These are phyloP conservation scores for Cirrhinus molitorella DNA, from an alignment of 2,797 vertebrate genomes.

Conservation along the genomic window DNA sequence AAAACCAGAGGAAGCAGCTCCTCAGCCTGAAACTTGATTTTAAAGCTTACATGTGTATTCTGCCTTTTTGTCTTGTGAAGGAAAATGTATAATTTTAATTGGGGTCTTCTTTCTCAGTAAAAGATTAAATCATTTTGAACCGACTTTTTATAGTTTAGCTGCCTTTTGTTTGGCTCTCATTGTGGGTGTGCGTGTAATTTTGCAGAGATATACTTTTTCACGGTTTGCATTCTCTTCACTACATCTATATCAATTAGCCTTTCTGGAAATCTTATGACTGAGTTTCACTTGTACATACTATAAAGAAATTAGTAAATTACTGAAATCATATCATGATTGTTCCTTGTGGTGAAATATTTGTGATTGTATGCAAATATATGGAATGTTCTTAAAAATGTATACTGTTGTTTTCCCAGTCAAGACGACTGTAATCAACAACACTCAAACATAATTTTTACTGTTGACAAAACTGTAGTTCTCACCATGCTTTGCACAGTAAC, in stretches of 20 bases:
- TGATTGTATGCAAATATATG: not conserved
- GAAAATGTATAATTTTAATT: too few species aligned
- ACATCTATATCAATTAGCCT: not conserved
- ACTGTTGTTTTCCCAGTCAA: too few species aligned
- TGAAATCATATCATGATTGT: not conserved
- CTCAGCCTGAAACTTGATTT: conserved; percentile 67
- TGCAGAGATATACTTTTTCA: not conserved
- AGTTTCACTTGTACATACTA: conserved; percentile 17
- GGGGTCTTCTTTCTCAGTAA: too few species aligned
- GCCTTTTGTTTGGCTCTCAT: not conserved
- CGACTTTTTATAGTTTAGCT: not conserved
- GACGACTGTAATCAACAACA: too few species aligned
- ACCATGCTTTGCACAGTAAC: too few species aligned
- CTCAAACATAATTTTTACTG: too few species aligned
- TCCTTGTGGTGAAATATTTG: not conserved
- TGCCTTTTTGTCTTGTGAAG: conserved; percentile 27
- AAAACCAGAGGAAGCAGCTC: conserved; percentile 68
- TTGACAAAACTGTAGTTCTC: too few species aligned
- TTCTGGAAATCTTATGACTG: not conserved
- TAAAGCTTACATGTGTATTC: not conserved
- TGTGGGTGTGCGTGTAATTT: not conserved
- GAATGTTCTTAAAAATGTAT: too few species aligned
- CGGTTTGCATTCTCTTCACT: not conserved
- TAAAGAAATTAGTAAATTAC: not conserved
- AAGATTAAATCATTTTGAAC: not conserved